Conservation (phyloP, 2,113 vertebrate genomes). For the Hipposideros armiger region DNA sequence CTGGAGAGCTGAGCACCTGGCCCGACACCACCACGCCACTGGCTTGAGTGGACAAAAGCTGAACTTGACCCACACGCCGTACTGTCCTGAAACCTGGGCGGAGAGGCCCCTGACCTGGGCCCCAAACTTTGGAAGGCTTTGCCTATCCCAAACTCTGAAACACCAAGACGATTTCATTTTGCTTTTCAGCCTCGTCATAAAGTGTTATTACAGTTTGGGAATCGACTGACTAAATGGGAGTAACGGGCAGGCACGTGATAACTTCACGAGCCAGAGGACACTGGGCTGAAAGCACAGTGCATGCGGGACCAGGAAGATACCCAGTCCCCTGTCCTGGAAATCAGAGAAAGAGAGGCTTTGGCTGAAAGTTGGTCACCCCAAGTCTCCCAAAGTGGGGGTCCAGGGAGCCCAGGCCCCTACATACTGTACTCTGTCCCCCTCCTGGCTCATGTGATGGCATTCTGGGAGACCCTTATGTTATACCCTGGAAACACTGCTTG, state of each 20-base stretch:
- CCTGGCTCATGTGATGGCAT: no score
- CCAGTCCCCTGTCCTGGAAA: not conserved
- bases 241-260: rapidly evolving
- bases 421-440: no score
- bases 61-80: not conserved
- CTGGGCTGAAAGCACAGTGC: not conserved
- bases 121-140: rapidly evolving
- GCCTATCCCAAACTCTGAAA: not conserved
- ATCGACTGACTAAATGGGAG: not conserved
- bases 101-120: not conserved
- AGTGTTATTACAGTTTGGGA: not conserved
- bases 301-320: not conserved
- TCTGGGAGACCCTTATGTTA: not conserved
- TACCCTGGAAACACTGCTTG: not conserved
- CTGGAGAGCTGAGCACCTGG: not conserved
- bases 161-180: not conserved
- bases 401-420: not conserved
- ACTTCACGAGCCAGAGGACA: not conserved
- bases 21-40: rapidly evolving
- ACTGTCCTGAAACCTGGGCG: no score
- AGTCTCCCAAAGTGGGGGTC: not conserved
- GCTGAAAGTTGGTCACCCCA: not conserved
- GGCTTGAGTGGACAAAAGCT: no score
- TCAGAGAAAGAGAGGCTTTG: not conserved
- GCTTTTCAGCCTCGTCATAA: not conserved